Base-by-base conservation (phyloP, 2,888 invertebrate genomes). In the Diogma glabrata region DNA sequence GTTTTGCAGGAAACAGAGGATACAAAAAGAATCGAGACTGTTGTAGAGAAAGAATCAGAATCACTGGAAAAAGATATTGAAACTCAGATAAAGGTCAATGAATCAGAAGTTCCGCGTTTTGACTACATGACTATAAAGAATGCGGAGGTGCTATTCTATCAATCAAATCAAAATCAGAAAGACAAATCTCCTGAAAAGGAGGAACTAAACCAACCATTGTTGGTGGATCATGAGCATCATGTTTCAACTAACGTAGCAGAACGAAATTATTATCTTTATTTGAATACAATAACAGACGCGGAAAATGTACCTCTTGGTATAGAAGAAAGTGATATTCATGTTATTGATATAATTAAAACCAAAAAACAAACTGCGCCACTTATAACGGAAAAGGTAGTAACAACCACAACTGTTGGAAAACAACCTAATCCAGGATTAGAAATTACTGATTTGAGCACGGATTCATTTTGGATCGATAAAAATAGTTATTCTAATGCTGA, bases 241-340 rank as follows among this genome's bases (percentile, higher is more conserved):
- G 23, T 43, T 43, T 43, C 43, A n/a, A 14, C 14, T 9, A 23
- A 43, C 20, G 58, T 59, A 47, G 58, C 59, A 3, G 63, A 61
- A 56, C 51, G 54, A 20, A 55, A 56, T 24, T 60, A 55, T 36
- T 56, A 56, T 49, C 23, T 57, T 19, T 57, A 55, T 47, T 49
- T 56, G 2, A 49, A 45, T 26, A 38, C 22, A 33, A 23, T 23
- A 33, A 30, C 30, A 12, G 48, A 28, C 28, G 48, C 48, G 4
- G 23, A 49, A 46, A 46, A 46, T 16, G 24, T 24, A 24, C 46
- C 46, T 17, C 46, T 43, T 14, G 43, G 43, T 22, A 43, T 43
- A 22, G 43, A 43, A 43, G 43, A 43, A 22, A 23, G 23, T 3
- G 14, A 43, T 14, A 23, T 22, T 14, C 43, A 22, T 43, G 5